Percentiles rank a stretch among this genome's conserved stretches.
These are phyloP conservation scores for Sylvilagus floridanus DNA, from an alignment of 2,797 vertebrate species.

Conservation along the genomic window DNA sequence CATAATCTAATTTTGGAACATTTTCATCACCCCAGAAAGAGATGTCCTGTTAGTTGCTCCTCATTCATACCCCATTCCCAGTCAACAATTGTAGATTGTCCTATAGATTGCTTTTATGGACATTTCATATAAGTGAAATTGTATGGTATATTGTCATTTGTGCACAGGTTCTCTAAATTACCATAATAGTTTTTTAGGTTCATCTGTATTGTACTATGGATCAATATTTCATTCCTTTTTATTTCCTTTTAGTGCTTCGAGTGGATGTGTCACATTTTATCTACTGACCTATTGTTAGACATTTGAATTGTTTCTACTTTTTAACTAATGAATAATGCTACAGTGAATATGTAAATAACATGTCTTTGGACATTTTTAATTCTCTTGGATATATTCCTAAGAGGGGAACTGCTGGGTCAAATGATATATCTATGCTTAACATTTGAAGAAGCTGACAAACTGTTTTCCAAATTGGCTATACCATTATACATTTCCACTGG, in stretches of 20 bases:
- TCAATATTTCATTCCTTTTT: not conserved
- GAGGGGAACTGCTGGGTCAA: not conserved
- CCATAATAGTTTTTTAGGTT: not conserved
- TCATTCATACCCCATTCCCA: not conserved
- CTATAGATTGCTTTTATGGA: not conserved
- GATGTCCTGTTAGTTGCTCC: not conserved
- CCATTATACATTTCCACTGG: not conserved
- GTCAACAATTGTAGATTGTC: not conserved
- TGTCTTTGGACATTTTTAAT: not conserved
- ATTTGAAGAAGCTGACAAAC: conserved; percentile 18
- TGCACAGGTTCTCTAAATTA: not conserved
- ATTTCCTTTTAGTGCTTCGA: not conserved
- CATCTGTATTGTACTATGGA: not conserved
- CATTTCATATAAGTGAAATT: not conserved
- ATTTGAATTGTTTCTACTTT: not conserved
- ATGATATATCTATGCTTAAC: not conserved
- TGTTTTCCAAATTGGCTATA: not conserved
- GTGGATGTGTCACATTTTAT: not conserved
- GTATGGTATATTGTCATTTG: not conserved
- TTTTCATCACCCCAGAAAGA: not conserved
- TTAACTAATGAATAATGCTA: not conserved
- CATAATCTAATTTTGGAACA: not conserved
- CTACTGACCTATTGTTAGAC: not conserved
- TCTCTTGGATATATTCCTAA: not conserved
- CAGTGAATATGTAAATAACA: not conserved